Conservation (phyloP, 2,797 vertebrate species). For the Tragopan temminckii region DNA sequence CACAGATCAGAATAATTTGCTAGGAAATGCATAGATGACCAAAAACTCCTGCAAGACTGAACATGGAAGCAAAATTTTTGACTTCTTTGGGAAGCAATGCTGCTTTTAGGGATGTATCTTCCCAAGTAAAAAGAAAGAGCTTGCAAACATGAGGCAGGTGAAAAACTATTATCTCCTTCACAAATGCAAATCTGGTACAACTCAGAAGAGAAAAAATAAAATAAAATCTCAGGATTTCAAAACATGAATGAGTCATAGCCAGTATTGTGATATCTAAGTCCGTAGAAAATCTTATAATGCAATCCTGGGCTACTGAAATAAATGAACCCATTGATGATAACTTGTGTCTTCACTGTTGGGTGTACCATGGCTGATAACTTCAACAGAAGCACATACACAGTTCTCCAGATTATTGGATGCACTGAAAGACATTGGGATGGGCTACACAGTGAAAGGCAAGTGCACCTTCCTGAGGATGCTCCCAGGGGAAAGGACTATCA, state of each 20-base stretch:
- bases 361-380: neutral
- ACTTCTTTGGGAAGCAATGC: neutral
- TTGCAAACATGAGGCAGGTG: neutral
- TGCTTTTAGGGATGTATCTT: neutral
- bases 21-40: neutral
- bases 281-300: neutral
- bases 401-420: neutral
- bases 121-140: neutral
- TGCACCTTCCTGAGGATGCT: neutral
- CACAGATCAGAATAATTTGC: conserved; percentile 26
- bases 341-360: neutral
- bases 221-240: neutral
- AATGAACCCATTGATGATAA: neutral
- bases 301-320: neutral
- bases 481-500: neutral
- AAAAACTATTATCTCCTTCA: neutral
- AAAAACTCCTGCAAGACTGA: neutral
- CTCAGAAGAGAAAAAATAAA: conserved; percentile 20
- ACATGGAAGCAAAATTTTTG: neutral
- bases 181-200: neutral
- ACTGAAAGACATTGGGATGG: neutral
- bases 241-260: neutral
- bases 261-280: neutral
- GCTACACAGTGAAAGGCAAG: neutral
- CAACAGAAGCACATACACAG: neutral